Conservation (phyloP, 2,113 vertebrate species). For the Rhegmatorhina hoffmannsi region DNA sequence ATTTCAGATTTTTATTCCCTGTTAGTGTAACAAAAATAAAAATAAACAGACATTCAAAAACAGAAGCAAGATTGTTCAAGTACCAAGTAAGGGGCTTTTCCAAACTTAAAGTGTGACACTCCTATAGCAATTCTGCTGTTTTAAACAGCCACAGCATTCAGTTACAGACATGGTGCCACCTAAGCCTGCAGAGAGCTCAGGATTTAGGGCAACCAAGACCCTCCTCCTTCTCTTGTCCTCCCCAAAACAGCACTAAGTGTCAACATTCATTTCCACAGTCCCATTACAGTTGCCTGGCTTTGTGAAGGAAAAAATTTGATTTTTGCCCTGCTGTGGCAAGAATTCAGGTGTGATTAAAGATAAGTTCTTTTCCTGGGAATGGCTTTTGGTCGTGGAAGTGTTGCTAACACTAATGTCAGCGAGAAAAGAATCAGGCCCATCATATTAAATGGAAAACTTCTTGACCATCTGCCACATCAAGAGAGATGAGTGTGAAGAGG, state of each 20-base stretch:
- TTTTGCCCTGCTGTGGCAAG: not conserved
- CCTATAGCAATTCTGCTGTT: constrained; percentile 5
- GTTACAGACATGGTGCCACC: not conserved
- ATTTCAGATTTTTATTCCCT: constrained; percentile 65
- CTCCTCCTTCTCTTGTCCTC: not conserved
- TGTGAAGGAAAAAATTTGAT: not conserved
- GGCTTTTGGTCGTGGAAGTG: constrained; percentile 2
- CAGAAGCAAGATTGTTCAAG: constrained; percentile 69
- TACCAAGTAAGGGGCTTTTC: constrained; percentile 72
- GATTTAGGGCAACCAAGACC: not conserved
- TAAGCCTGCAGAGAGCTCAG: not conserved
- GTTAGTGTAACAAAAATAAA: constrained; percentile 58
- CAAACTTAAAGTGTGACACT: constrained; percentile 35
- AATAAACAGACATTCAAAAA: constrained; percentile 65
- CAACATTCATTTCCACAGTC: constrained; percentile 35
- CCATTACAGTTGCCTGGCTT: constrained; percentile 11
- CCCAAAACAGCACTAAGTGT: not conserved
- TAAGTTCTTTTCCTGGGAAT: not conserved
- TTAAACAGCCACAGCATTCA: constrained; percentile 2
- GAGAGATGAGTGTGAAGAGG: not conserved
- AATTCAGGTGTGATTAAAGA: not conserved
- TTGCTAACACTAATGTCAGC: not conserved
- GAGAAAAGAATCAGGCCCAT: constrained; percentile 35
- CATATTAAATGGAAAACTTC: constrained; percentile 33
- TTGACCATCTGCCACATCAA: not conserved